phyloP scores from a whole-genome alignment of 2,797 vertebrate genomes.

The Microctenopoma stevenorrisi region DNA sequence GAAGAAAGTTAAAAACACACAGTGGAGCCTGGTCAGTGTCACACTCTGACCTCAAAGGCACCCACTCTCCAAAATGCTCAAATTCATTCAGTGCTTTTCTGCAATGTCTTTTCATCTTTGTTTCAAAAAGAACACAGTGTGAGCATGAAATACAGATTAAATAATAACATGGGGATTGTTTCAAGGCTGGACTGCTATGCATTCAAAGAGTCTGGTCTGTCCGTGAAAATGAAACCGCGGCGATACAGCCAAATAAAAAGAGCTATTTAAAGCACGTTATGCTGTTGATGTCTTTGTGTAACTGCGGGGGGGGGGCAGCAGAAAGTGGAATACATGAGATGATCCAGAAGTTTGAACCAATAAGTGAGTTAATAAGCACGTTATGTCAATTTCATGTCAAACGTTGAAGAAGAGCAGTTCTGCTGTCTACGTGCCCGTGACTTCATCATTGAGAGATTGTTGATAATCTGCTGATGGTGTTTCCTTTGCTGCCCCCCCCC shows the following conservation, averaged over 20 bases:
- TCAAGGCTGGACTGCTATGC: background rate
- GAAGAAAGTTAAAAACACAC: conserved; percentile 2
- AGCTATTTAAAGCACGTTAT: conserved; percentile 6
- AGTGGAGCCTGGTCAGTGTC: background rate
- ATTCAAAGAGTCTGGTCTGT: conserved; percentile 7
- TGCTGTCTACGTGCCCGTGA: background rate
- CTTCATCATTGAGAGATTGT: background rate
- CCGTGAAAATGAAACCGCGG: conserved; percentile 12
- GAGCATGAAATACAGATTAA: conserved; percentile 5
- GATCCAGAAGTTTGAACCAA: background rate
- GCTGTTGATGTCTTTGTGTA: background rate
- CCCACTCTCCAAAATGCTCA: background rate
- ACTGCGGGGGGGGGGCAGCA: background rate
- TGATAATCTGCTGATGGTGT: background rate
- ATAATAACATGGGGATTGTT: conserved; percentile 2
- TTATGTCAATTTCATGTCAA: background rate
- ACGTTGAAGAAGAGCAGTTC: no score
- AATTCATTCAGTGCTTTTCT: background rate
- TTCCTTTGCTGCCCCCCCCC: conserved; percentile 21
- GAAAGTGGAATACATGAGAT: background rate
- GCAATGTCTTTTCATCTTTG: conserved; percentile 14
- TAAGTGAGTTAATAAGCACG: background rate
- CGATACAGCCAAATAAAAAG: conserved; percentile 14
- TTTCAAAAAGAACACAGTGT: background rate
- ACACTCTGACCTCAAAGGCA: conserved; percentile 17